A percentile compares a stretch with the other conserved stretches of the same genome.
Evolutionary conservation across 2,888 invertebrate genomes (phyloP).

Genomic region (Diarsia dahlii): DNA sequence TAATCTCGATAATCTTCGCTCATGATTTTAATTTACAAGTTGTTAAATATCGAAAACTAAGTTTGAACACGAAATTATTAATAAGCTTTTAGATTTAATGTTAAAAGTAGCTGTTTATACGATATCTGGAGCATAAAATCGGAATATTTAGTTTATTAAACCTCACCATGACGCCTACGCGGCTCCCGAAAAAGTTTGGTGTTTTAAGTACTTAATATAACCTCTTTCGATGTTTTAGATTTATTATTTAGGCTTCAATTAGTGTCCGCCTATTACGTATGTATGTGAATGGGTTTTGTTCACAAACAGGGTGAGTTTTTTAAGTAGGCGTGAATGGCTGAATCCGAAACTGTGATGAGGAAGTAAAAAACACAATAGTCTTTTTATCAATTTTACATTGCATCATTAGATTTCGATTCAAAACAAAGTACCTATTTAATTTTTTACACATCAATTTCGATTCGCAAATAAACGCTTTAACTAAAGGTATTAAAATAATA

Average conservation of each 20-base stretch:
- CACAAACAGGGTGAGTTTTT: neutral
- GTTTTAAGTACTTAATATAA: conserved; percentile 12
- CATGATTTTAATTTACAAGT: conserved; percentile 28
- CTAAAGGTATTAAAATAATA: too few species aligned
- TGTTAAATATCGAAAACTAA: conserved; percentile 24
- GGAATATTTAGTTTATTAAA: conserved; percentile 6
- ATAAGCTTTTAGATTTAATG: conserved; percentile 19
- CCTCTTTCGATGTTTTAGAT: neutral
- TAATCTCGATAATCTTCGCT: conserved; percentile 3
- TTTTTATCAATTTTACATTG: neutral
- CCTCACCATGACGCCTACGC: conserved; percentile 16
- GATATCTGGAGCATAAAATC: conserved; percentile 19
- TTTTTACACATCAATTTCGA: too few species aligned
- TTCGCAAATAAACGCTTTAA: too few species aligned
- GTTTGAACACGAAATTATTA: conserved; percentile 26
- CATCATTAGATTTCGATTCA: too few species aligned
- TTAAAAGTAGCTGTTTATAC: conserved; percentile 13
- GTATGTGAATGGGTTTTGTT: neutral
- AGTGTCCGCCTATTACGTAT: neutral
- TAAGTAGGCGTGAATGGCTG: neutral
- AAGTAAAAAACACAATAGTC: neutral
- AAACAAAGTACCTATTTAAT: too few species aligned
- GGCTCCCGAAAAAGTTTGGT: neutral
- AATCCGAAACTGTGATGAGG: neutral
- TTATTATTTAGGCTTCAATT: conserved; percentile 19